A percentile compares a stretch with the other conserved stretches of the same genome.
Evolutionary conservation across 2,113 vertebrate species (phyloP).

Genomic region (Ovibos moschatus): DNA sequence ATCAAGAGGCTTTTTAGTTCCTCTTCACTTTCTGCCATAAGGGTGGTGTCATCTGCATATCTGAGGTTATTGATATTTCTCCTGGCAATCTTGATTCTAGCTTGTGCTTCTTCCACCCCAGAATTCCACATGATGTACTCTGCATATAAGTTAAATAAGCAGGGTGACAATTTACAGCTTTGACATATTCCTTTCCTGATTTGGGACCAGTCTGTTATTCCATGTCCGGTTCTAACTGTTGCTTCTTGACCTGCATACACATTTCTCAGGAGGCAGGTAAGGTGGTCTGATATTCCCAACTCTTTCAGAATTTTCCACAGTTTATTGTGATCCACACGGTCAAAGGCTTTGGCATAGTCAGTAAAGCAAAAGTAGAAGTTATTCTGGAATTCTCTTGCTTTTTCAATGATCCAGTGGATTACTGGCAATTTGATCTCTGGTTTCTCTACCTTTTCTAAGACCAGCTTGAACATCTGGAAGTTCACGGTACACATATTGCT

Average conservation of each 20-base stretch:
- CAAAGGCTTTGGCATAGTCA: not conserved
- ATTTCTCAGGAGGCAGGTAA: not conserved
- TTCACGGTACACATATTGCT: accelerated
- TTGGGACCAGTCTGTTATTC: not conserved
- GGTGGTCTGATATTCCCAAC: not conserved
- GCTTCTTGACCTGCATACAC: not conserved
- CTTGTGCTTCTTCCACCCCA: not conserved
- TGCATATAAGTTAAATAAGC: not conserved
- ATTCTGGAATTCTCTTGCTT: not conserved
- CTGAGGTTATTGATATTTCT: not conserved
- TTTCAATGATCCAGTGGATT: not conserved
- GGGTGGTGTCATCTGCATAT: not conserved
- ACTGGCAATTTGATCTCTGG: not conserved
- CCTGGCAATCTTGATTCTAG: not conserved
- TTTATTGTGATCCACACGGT: not conserved
- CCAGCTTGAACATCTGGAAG: not conserved
- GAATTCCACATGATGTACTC: not conserved
- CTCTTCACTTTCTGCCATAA: not conserved
- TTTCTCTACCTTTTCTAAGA: not conserved
- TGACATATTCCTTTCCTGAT: not conserved
- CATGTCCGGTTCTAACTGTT: not conserved
- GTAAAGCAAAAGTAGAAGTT: not conserved
- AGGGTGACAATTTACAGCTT: not conserved
- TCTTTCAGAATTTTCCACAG: not conserved
- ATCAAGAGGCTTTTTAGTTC: not conserved